Base-by-base conservation (phyloP, 2,797 vertebrate genomes). In the Diplodus puntazzo region DNA sequence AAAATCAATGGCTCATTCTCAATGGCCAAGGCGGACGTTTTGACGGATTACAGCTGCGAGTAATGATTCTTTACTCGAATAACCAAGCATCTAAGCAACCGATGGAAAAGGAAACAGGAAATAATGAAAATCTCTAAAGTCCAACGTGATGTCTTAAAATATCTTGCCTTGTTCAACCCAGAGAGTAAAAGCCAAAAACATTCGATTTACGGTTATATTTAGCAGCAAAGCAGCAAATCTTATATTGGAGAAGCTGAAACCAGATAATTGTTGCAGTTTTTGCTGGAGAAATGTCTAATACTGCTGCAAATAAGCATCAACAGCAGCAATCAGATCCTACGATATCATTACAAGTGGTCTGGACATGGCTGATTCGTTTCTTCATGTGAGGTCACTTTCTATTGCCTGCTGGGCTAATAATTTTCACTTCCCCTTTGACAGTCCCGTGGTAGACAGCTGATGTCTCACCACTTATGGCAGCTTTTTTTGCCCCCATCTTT, bases 381-480 rank as follows among this genome's bases (percentile, higher is more conserved):
- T 18, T 79, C 8, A 12, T 45, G 17, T 34, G 23, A 68, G 23
- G 53, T 69, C 64, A 43, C 18, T 21, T 64, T 39, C 27, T 27
- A 27, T 27, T 9, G 11, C 8, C 30, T 43, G n/a, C 25, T 6
- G 4, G 58, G 42, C 18, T 8, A 39, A 62, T 46, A 52, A 48
- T 53, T 48, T 48, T 64, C 45, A 23, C 67, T 61, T 27, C n/a
- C 14, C 61, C 27, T 61, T 30, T 61, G 14, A 21, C 18, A 75
- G 53, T 21, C 62, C 23, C 3, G 1, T 2, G 10, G 8, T 6
- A 11, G 43, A 75, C 12, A 23, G 63, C 55, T n/a, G 53, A 55
- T n/a, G 48, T 75, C 74, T 65, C 8, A 48, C n/a, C 57, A 52
- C 11, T 55, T 4, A 34, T 21, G 17, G 6, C 27, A 7, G 9